Percentiles rank a stretch among this genome's conserved stretches.
These are phyloP conservation scores for Clarias laeviceps DNA, from an alignment of 2,797 vertebrate species.

Conservation along the genomic window DNA sequence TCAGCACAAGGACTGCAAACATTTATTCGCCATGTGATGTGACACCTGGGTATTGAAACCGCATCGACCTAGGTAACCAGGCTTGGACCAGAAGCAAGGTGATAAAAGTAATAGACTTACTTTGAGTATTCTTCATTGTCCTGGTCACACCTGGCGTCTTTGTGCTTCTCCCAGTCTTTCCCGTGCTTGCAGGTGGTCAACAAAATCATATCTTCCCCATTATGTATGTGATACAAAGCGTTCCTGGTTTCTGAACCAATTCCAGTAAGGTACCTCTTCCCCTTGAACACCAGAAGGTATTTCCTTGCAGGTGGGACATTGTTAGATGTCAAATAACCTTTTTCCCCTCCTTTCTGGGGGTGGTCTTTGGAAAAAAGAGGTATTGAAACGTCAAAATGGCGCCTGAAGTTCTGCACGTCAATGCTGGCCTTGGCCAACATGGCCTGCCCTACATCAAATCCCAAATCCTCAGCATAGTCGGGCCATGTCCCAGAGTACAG, in stretches of 20 bases:
- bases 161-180: conserved; percentile 84
- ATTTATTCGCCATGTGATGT: background rate
- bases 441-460: conserved; percentile 80
- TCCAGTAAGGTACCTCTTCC: conserved; percentile 82
- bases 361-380: conserved; percentile 83
- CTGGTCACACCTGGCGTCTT: conserved; percentile 75
- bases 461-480: conserved; percentile 80
- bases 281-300: conserved; percentile 82
- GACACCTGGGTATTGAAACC: background rate
- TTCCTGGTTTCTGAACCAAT: conserved; percentile 83
- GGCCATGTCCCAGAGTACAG: conserved; percentile 83
- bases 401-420: conserved; percentile 76
- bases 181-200: conserved; percentile 83
- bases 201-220: conserved; percentile 78
- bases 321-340: conserved; percentile 69
- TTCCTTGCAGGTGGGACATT: conserved; percentile 74
- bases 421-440: conserved; percentile 82
- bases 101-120: conserved; percentile 66
- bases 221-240: conserved; percentile 82
- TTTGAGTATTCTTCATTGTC: conserved; percentile 82
- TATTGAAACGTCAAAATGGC: conserved; percentile 80
- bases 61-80: conserved; percentile 19
- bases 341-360: conserved; percentile 71
- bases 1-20: background rate
- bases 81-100: conserved; percentile 20